A percentile compares a stretch with the other conserved stretches of the same genome.
Evolutionary conservation across 2,797 vertebrate species (phyloP).

Genomic region (Scleropages formosus): DNA sequence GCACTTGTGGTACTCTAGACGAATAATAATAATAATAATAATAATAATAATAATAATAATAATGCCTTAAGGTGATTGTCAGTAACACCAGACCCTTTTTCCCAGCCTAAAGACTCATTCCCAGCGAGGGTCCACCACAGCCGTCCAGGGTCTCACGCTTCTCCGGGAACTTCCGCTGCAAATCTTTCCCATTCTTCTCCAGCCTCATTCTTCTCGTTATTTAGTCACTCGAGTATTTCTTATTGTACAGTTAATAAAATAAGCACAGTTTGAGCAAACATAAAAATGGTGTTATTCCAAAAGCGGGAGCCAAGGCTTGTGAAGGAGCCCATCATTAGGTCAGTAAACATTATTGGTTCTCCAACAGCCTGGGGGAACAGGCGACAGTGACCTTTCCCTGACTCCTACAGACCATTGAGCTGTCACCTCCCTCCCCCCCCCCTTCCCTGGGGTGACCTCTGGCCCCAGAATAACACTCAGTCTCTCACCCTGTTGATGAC

Average conservation of each 20-base stretch:
- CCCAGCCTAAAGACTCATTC: too few relatives aligned
- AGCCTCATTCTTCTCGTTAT: background rate
- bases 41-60: too few relatives aligned
- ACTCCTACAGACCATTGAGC: background rate
- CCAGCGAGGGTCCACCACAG: background rate
- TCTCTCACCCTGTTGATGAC: too few relatives aligned
- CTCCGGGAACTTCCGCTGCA: slow-evolving; percentile 53
- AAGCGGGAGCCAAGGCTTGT: background rate
- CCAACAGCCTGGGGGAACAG: background rate
- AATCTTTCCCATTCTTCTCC: slow-evolving; percentile 4
- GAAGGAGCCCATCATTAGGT: slow-evolving; percentile 7
- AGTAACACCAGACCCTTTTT: too few relatives aligned
- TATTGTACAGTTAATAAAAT: background rate
- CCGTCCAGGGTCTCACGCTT: slow-evolving; percentile 24
- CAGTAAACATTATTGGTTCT: background rate
- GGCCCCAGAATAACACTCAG: background rate
- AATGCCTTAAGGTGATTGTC: too few relatives aligned
- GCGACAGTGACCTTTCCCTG: background rate
- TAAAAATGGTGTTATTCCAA: background rate
- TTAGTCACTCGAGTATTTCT: too few relatives aligned
- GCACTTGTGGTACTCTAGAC: too few relatives aligned
- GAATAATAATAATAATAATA: too few relatives aligned
- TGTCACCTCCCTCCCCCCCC: slow-evolving; percentile 1
- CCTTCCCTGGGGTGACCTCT: background rate
- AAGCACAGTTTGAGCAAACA: background rate